Evolutionary conservation across 2,888 invertebrate species (phyloP).

Genomic region (Malthinus seriepunctatus): DNA sequence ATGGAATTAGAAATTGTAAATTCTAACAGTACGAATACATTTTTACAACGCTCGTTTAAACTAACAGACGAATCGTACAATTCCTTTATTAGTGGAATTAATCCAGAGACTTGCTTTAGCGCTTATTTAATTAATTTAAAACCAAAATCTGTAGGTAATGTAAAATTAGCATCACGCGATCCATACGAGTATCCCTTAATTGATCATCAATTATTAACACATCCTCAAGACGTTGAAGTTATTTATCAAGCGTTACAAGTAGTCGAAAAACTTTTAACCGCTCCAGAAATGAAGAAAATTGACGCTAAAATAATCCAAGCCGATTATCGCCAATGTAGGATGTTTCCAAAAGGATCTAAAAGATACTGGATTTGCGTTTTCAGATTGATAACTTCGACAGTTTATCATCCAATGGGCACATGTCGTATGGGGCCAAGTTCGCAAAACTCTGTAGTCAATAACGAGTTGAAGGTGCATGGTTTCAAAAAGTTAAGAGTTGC

Average conservation of each 20-base stretch:
- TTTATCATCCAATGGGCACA: constrained; percentile 30
- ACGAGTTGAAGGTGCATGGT: constrained; percentile 61
- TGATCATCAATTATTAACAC: constrained; percentile 36
- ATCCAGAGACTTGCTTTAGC: constrained; percentile 27
- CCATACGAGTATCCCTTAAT: constrained; percentile 42
- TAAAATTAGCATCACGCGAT: constrained; percentile 38
- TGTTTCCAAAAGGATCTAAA: background rate
- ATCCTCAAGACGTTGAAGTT: constrained; percentile 61
- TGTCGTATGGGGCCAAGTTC: constrained; percentile 33
- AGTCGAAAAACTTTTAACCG: constrained; percentile 41
- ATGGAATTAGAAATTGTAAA: constrained; percentile 53
- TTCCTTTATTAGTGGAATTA: constrained; percentile 33
- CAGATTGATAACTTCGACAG: constrained; percentile 20
- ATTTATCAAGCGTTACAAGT: constrained; percentile 62
- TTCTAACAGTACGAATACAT: constrained; percentile 46
- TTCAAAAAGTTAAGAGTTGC: constrained; percentile 62
- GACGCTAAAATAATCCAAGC: constrained; percentile 57
- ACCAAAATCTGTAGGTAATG: constrained; percentile 39
- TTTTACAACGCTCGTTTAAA: constrained; percentile 25
- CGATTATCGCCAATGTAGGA: constrained; percentile 20
- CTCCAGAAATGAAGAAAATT: constrained; percentile 62
- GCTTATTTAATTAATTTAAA: constrained; percentile 34
- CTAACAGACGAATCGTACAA: constrained; percentile 34
- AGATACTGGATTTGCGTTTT: constrained; percentile 35
- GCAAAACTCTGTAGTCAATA: constrained; percentile 25